A percentile compares a stretch with the other conserved stretches of the same genome.
phyloP scores from a whole-genome alignment of 2,113 vertebrate species.

The Microtus ochrogaster region DNA sequence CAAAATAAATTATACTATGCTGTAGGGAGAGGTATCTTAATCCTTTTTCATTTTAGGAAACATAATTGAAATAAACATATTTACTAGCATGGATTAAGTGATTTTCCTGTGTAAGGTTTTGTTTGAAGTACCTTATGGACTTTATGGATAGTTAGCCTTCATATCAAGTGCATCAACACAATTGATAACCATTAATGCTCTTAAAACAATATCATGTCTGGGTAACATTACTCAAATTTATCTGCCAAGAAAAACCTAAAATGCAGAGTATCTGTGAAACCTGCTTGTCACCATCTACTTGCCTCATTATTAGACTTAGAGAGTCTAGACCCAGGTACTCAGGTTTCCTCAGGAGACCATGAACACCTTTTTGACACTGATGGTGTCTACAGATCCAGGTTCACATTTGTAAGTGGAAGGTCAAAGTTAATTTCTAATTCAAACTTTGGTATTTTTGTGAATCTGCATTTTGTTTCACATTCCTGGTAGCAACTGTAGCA shows the following conservation, averaged over 20 bases:
- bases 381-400: neutral
- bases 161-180: neutral
- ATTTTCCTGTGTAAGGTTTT: neutral
- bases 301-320: neutral
- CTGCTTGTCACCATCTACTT: too few relatives aligned
- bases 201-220: neutral
- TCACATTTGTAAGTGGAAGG: neutral
- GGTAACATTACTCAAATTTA: neutral
- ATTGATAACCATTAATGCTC: neutral
- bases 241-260: neutral
- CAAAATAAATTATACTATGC: neutral
- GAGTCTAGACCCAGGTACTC: neutral
- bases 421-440: neutral
- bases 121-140: neutral
- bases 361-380: neutral
- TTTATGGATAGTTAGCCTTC: neutral
- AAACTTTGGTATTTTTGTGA: neutral
- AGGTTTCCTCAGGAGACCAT: neutral
- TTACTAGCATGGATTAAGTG: neutral
- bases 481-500: neutral
- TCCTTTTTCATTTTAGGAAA: conserved; percentile 35
- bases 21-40: neutral
- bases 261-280: neutral
- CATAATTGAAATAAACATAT: conserved; percentile 52
- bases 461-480: neutral